phyloP scores from a whole-genome alignment of 1,140 invertebrate genomes.

The Mya arenaria region DNA sequence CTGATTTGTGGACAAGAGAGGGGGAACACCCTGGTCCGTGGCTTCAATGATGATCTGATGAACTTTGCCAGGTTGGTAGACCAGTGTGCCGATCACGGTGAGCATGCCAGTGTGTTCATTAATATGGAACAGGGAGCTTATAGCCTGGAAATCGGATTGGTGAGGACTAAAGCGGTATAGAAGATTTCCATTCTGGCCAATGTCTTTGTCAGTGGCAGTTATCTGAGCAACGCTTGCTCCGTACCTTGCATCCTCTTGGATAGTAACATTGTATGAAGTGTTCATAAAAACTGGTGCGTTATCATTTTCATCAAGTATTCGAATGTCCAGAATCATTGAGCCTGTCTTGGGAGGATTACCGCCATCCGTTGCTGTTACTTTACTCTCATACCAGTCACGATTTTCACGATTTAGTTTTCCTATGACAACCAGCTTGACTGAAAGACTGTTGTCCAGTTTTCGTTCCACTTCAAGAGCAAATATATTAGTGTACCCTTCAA shows the following conservation, averaged over 20 bases:
- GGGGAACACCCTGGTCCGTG: conserved; percentile 80
- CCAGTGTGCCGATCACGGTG: conserved; percentile 80
- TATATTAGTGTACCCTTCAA: conserved; percentile 65
- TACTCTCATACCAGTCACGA: conserved; percentile 89
- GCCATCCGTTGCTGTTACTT: conserved; percentile 94
- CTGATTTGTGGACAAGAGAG: conserved; percentile 79
- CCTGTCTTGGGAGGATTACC: conserved; percentile 94
- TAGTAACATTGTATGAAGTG: conserved; percentile 89
- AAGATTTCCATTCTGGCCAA: conserved; percentile 93
- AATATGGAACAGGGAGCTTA: conserved; percentile 80
- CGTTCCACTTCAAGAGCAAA: conserved; percentile 68
- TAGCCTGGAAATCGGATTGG: conserved; percentile 56
- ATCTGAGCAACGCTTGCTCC: conserved; percentile 83
- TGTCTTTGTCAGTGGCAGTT: conserved; percentile 91
- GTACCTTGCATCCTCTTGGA: conserved; percentile 74
- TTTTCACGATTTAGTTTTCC: conserved; percentile 91
- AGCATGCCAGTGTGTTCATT: conserved; percentile 67
- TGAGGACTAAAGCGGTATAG: conserved; percentile 84
- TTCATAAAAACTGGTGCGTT: conserved; percentile 92
- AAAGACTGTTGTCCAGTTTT: conserved; percentile 70
- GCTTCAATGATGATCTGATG: conserved; percentile 78
- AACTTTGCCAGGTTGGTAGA: conserved; percentile 62
- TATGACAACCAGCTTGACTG: conserved; percentile 67
- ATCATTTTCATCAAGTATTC: conserved; percentile 94
- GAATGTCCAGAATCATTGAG: conserved; percentile 87